These are phyloP conservation scores for Sycophila sp. DNA, from an alignment of 1,140 invertebrate genomes.

Conservation along the genomic window DNA sequence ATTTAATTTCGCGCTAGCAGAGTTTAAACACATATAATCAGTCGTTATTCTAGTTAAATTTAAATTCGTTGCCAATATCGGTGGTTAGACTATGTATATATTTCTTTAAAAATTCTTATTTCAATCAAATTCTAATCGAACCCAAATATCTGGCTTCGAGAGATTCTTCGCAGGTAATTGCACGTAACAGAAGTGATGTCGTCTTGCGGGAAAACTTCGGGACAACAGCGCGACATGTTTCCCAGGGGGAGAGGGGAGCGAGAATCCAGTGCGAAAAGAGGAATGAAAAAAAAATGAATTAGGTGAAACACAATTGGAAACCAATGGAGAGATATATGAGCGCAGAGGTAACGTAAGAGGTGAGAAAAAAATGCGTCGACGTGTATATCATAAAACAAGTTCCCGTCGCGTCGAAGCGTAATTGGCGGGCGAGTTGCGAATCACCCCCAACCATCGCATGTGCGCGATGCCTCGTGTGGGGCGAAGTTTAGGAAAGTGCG, in stretches of 20 bases:
- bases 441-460: no score
- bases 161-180: background rate
- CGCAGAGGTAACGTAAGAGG: no score
- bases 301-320: background rate
- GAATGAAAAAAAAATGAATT: background rate
- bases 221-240: background rate
- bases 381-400: background rate
- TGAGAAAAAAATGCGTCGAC: background rate
- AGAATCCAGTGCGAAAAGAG: background rate
- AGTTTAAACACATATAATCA: no score
- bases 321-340: no score
- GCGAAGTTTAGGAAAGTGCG: background rate
- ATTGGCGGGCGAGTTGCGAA: background rate
- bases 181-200: background rate
- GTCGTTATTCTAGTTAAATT: no score
- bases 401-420: background rate
- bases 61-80: no score
- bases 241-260: background rate
- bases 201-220: background rate
- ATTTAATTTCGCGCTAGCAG: no score
- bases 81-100: no score
- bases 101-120: no score
- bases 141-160: background rate
- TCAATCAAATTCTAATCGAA: conserved; percentile 23
- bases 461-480: no score